Evolutionary conservation across 2,797 vertebrate species (phyloP).

Genomic region (Rhadinocentrus ornatus): DNA sequence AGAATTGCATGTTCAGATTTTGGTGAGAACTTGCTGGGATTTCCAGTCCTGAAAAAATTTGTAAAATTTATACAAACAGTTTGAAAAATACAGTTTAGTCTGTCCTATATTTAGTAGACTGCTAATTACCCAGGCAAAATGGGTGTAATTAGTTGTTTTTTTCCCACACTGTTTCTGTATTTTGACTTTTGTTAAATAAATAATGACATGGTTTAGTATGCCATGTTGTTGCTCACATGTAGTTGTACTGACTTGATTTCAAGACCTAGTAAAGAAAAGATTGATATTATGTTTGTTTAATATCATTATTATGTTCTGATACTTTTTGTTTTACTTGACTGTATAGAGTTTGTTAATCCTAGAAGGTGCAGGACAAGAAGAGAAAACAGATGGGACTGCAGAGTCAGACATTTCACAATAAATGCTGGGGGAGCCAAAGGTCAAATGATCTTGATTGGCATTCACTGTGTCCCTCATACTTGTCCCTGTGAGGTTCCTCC

Average conservation of each 20-base stretch:
- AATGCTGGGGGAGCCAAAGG: conserved; percentile 70
- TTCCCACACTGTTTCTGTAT: not conserved
- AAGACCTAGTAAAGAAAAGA: not conserved
- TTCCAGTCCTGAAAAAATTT: not conserved
- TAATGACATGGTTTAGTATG: not conserved
- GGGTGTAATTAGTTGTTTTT: not conserved
- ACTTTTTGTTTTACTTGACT: not conserved
- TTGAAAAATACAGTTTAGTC: not conserved
- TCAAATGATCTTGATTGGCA: conserved; percentile 72
- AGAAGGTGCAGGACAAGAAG: conserved; percentile 17
- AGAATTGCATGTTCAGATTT: not conserved
- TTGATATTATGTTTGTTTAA: not conserved
- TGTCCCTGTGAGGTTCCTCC: conserved; percentile 58
- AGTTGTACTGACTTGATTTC: not conserved
- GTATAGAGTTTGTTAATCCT: conserved; percentile 23
- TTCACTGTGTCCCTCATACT: conserved; percentile 58
- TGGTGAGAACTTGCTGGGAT: not conserved
- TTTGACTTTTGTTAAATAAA: not conserved
- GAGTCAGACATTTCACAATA: conserved; percentile 28
- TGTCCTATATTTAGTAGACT: not conserved
- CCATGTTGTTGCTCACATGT: not conserved
- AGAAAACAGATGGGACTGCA: conserved; percentile 40
- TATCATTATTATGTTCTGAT: not conserved
- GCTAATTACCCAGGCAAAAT: not conserved
- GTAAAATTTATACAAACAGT: not conserved